These are phyloP conservation scores for Alfaro cultratus DNA, from an alignment of 2,797 vertebrate genomes.

Conservation along the genomic window DNA sequence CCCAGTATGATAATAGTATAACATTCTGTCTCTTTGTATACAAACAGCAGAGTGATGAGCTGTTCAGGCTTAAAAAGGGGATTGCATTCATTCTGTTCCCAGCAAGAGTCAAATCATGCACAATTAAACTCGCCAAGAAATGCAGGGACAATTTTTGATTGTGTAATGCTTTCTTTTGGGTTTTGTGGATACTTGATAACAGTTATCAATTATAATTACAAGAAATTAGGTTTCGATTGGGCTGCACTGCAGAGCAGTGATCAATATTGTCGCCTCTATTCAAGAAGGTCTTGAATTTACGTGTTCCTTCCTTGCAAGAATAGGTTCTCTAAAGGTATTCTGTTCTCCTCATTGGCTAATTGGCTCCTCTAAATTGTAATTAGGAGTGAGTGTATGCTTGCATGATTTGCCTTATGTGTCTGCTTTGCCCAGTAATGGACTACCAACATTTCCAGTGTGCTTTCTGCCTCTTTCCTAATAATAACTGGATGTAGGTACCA, in stretches of 20 bases:
- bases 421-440: background rate
- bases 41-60: constrained; percentile 20
- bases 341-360: background rate
- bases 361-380: background rate
- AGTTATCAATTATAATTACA: background rate
- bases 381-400: background rate
- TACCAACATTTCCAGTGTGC: background rate
- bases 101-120: constrained; percentile 28
- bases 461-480: background rate
- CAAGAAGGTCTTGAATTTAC: background rate
- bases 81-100: constrained; percentile 28
- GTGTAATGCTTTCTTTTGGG: background rate
- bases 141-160: constrained; percentile 12
- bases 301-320: background rate
- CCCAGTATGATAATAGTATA: background rate
- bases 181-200: background rate
- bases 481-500: background rate
- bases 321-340: background rate
- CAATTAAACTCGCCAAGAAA: constrained; percentile 17
- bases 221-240: background rate
- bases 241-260: background rate
- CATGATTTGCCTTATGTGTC: background rate
- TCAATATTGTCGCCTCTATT: background rate
- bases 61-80: constrained; percentile 32
- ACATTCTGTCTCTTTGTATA: constrained; percentile 31